Evolutionary conservation across 2,797 vertebrate genomes (phyloP).

Genomic region (Urophycis tenuis): DNA sequence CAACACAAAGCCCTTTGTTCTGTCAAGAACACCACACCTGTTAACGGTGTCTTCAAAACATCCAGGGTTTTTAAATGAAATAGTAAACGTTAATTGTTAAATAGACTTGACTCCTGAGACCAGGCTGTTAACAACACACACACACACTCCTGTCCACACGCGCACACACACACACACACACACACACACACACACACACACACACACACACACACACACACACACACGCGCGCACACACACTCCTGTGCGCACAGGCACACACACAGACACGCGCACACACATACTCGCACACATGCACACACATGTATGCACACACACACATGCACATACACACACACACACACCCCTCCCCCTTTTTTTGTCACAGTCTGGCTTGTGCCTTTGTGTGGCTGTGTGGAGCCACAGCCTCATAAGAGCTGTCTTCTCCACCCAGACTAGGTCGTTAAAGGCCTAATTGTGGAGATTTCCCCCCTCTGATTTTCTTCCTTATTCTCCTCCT

Average conservation of each 20-base stretch:
- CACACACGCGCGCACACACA: background rate
- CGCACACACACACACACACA: background rate
- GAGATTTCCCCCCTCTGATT: constrained; percentile 81
- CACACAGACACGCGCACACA: background rate
- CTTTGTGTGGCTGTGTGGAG: constrained; percentile 86
- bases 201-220: constrained; percentile 2
- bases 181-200: background rate
- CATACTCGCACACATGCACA: background rate
- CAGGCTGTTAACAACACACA: constrained; percentile 10
- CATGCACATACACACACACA: background rate
- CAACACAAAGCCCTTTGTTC: constrained; percentile 69
- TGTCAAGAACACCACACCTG: constrained; percentile 78
- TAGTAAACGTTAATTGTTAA: constrained; percentile 71
- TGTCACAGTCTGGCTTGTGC: constrained; percentile 73
- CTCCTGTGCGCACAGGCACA: background rate
- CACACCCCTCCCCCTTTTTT: constrained; percentile 43
- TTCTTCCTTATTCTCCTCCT: constrained; percentile 42
- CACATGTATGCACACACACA: background rate
- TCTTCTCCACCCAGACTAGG: constrained; percentile 83
- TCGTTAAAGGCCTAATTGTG: constrained; percentile 94
- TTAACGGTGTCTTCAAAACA: constrained; percentile 73
- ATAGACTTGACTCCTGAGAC: constrained; percentile 77
- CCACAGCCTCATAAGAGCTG: constrained; percentile 78
- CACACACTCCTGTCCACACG: background rate
- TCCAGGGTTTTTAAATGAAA: constrained; percentile 74